phyloP scores from a whole-genome alignment of 1,140 invertebrate species.

The Samia ricini region DNA sequence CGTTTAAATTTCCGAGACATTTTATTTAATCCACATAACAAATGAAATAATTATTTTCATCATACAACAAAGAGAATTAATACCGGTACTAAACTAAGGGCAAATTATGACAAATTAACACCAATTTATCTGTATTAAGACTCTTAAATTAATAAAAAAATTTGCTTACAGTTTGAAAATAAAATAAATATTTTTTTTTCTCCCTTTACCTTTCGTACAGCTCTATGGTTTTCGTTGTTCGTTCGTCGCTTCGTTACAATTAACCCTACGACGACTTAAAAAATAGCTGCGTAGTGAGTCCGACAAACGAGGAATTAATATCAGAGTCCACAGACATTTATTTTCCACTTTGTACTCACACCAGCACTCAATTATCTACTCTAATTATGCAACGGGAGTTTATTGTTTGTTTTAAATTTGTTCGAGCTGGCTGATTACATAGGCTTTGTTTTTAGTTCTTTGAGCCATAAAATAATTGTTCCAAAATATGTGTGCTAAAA shows the following conservation, averaged over 20 bases:
- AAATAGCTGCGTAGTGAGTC: slow-evolving; percentile 51
- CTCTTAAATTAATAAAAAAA: too few relatives aligned
- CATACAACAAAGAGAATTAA: too few relatives aligned
- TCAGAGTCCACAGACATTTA: slow-evolving; percentile 53
- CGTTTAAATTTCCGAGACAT: too few relatives aligned
- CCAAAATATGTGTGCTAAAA: neutral
- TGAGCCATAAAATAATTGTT: neutral
- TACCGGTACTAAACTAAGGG: too few relatives aligned
- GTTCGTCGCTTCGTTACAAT: slow-evolving; percentile 54
- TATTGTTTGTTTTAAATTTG: slow-evolving; percentile 59
- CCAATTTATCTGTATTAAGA: too few relatives aligned
- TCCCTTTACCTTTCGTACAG: slow-evolving; percentile 3
- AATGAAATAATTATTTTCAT: too few relatives aligned
- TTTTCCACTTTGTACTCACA: slow-evolving; percentile 51
- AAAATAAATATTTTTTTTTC: neutral
- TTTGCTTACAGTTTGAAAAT: too few relatives aligned
- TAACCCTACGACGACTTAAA: slow-evolving; percentile 55
- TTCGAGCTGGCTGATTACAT: slow-evolving; percentile 38
- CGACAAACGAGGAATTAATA: slow-evolving; percentile 72
- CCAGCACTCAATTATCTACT: slow-evolving; percentile 44
- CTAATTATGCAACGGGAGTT: slow-evolving; percentile 62
- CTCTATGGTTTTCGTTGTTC: slow-evolving; percentile 42
- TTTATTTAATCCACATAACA: too few relatives aligned
- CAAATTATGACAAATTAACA: too few relatives aligned
- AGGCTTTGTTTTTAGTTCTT: slow-evolving; percentile 15